Evolutionary conservation across 2,888 invertebrate species (phyloP), one percentile per base, ranked within the genome.

Genomic region (Ashinkailepas kermadecensis): DNA sequence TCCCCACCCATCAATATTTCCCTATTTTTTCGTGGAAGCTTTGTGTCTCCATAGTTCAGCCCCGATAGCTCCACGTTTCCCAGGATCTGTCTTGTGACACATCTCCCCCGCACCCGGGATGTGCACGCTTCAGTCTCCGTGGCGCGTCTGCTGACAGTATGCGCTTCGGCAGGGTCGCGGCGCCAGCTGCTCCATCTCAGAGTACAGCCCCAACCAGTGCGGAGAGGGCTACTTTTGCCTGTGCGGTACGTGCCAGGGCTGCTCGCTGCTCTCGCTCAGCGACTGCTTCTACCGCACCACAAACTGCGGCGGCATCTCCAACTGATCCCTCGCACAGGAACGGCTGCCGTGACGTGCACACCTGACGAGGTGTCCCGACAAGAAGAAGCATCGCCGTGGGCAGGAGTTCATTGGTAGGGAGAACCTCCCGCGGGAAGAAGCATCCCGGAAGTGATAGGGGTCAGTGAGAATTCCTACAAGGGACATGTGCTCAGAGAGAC

Each of bases 171-270:
- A 74, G 74, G 74, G 74, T 12, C 15, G 3, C 54, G 74, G 74
- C 4, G 74, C 13, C 15, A 74, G 18, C 6, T 54, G 54, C 54
- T 54, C 54, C 74, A 74, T 7, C 13, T 54, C 18, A 1, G 10
- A 11, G 13, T 8, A 54, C 13, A 54, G 74, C 13, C 54, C 74
- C 11, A 8, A 13, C 74, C 74, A 11, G 11, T 88, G 88, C 83
- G 88, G 87, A 21, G 87, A 87, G 1, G 88, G 88, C 7, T 85
- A 88, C 86, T 85, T 84, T 81, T 89, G 88, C 85, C 85, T 84
- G 4, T 88, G 88, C 83, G 86, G 87, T 67, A 86, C 85, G 81
- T 89, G 89, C 85, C 85, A 85, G 59, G 89, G 89, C 6, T 89
- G 89, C 86, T 88, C 88, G 82, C 83, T 85, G 10, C 82, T 84